Conservation (phyloP, 2,797 vertebrate genomes). For the Sebastes ruberrimus region DNA sequence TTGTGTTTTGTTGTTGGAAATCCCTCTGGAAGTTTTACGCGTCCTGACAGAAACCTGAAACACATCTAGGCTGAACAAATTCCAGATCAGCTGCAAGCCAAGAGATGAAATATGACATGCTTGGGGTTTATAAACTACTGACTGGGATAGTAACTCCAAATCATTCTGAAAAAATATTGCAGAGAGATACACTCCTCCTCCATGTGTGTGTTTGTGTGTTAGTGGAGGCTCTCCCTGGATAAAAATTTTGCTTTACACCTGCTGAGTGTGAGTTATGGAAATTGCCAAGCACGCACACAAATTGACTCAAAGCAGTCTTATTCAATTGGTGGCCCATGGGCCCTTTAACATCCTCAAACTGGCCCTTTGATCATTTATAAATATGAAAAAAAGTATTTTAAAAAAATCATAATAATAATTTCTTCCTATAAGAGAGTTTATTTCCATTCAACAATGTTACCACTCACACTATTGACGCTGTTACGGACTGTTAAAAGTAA, state of each 20-base stretch:
- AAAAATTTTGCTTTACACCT: not conserved
- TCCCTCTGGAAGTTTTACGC: not conserved
- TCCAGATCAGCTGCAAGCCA: slow-evolving; percentile 8
- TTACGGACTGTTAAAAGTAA: too few species aligned
- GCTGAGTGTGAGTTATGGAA: not conserved
- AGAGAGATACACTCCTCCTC: not conserved
- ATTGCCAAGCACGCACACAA: not conserved
- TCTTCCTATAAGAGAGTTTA: too few species aligned
- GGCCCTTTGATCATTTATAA: too few species aligned
- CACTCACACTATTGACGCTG: too few species aligned
- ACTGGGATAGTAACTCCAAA: not conserved
- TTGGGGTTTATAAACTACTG: not conserved
- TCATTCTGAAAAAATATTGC: not conserved
- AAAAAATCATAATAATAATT: too few species aligned
- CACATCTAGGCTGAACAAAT: not conserved
- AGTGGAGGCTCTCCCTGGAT: not conserved
- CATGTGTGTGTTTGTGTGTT: slow-evolving; percentile 4
- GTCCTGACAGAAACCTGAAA: slow-evolving; percentile 31
- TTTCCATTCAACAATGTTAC: too few species aligned
- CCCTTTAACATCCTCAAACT: too few species aligned
- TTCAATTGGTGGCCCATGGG: fast-evolving
- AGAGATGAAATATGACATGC: not conserved
- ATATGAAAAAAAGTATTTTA: too few species aligned
- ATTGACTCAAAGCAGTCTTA: too few species aligned
- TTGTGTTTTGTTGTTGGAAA: not conserved